Conservation (phyloP, 64 coral and sea anemone species). For the Montipora sp. region DNA sequence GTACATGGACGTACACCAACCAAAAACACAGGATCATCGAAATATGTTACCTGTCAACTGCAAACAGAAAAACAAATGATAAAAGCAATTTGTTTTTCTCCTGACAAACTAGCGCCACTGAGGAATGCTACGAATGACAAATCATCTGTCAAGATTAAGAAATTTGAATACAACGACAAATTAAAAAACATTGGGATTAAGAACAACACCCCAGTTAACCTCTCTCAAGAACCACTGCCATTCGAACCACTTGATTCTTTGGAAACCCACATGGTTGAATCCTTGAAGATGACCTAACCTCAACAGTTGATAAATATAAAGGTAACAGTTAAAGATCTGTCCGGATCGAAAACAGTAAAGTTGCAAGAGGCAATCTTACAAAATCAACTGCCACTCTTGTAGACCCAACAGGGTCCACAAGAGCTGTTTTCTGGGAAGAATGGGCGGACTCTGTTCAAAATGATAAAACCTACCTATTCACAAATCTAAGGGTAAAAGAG, state of each 20-base stretch:
- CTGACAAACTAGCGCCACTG: conserved; percentile 32
- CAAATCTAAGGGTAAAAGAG: conserved; percentile 43
- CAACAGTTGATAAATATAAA: background rate
- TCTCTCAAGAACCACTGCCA: background rate
- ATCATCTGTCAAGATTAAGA: conserved; percentile 38
- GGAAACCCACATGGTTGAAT: too few species aligned
- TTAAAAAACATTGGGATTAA: conserved; percentile 53
- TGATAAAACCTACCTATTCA: conserved; percentile 53
- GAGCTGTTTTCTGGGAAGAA: background rate
- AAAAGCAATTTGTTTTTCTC: conserved; percentile 55
- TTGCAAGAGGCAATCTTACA: background rate
- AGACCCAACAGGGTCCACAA: conserved; percentile 2
- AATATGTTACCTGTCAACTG: background rate
- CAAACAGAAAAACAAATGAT: background rate
- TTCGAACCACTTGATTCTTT: conserved; percentile 8
- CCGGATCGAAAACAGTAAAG: background rate
- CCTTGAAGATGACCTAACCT: background rate
- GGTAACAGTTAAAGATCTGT: too few species aligned
- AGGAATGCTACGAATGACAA: conserved; percentile 47
- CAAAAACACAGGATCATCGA: background rate
- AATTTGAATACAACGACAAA: conserved; percentile 47
- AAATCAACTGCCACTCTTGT: conserved; percentile 29
- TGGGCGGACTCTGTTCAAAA: background rate
- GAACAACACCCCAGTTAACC: conserved; percentile 15
- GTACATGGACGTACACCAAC: background rate